Evolutionary conservation across 1,140 invertebrate genomes (phyloP).

Genomic region (Apis laboriosa): DNA sequence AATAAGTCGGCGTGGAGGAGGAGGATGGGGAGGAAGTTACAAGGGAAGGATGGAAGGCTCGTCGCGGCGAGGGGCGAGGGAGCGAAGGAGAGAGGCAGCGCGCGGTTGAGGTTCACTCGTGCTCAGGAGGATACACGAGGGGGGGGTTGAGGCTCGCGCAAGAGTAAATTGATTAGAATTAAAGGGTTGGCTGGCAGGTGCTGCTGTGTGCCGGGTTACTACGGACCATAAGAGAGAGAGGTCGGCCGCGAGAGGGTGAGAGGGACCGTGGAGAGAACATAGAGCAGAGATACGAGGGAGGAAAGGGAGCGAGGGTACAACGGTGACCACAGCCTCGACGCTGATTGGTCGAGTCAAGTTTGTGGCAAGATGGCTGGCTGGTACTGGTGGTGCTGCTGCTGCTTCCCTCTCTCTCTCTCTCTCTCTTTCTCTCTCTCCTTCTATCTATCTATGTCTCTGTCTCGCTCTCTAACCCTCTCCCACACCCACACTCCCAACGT

Average conservation of each 20-base stretch:
- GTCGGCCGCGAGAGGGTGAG: slow-evolving; percentile 28
- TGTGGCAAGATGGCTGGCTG: slow-evolving; percentile 81
- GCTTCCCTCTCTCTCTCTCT: slow-evolving; percentile 39
- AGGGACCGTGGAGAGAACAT: slow-evolving; percentile 50
- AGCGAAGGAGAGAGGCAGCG: neutral
- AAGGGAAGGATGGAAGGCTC: slow-evolving; percentile 21
- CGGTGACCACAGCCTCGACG: slow-evolving; percentile 81
- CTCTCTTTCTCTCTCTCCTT: slow-evolving; percentile 43
- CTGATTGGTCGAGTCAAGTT: slow-evolving; percentile 82
- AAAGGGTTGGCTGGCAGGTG: slow-evolving; percentile 77
- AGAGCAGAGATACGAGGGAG: slow-evolving; percentile 42
- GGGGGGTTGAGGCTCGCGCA: slow-evolving; percentile 63
- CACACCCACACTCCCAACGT: slow-evolving; percentile 39
- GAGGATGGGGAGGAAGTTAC: slow-evolving; percentile 15
- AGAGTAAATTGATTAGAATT: slow-evolving; percentile 82
- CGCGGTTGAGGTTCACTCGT: slow-evolving; percentile 59
- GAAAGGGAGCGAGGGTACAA: slow-evolving; percentile 69
- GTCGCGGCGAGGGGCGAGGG: neutral
- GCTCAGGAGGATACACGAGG: slow-evolving; percentile 64
- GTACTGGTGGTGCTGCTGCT: slow-evolving; percentile 50
- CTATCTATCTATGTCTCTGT: slow-evolving; percentile 20
- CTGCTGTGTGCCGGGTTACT: slow-evolving; percentile 53
- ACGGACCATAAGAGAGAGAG: slow-evolving; percentile 55
- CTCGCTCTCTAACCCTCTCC: slow-evolving; percentile 65
- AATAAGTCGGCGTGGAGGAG: slow-evolving; percentile 27